phyloP scores from a whole-genome alignment of 2,797 vertebrate species.

The Antennarius maculatus region DNA sequence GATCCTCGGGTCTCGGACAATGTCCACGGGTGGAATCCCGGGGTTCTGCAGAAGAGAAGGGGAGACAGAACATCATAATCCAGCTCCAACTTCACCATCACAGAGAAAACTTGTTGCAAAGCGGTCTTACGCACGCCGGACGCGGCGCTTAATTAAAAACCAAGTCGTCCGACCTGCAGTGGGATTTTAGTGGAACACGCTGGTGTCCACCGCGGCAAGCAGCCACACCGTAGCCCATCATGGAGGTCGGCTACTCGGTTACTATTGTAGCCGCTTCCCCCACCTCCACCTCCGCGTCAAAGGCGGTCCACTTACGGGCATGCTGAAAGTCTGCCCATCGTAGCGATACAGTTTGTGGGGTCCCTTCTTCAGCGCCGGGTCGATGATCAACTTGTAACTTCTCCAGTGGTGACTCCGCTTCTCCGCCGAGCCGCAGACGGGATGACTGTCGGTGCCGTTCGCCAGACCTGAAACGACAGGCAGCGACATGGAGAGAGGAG shows the following conservation, averaged over 20 bases:
- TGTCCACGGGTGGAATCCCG: conserved; percentile 93
- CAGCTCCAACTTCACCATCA: conserved; percentile 48
- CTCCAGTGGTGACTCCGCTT: conserved; percentile 98
- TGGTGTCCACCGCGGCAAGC: conserved; percentile 34
- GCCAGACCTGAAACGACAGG: conserved; percentile 88
- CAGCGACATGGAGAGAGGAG: conserved; percentile 55
- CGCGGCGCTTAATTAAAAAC: background rate
- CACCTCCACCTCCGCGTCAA: conserved; percentile 16
- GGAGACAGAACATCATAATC: conserved; percentile 45
- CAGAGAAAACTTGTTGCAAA: conserved; percentile 69
- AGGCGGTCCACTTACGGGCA: conserved; percentile 87
- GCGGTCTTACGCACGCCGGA: conserved; percentile 23
- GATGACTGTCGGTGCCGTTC: conserved; percentile 97
- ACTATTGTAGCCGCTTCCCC: conserved; percentile 60
- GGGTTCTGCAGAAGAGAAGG: conserved; percentile 83
- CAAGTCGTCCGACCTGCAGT: background rate
- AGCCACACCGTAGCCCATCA: conserved; percentile 63
- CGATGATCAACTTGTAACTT: conserved; percentile 99
- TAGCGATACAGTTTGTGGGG: conserved; percentile 98
- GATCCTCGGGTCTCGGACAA: conserved; percentile 95
- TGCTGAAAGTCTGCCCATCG: conserved; percentile 95
- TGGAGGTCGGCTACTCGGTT: conserved; percentile 75
- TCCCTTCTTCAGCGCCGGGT: conserved; percentile 97
- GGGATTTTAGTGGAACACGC: conserved; percentile 29
- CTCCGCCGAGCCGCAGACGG: conserved; percentile 93